Conservation (phyloP, 2,888 invertebrate species). For the Aspidiotus destructor region DNA sequence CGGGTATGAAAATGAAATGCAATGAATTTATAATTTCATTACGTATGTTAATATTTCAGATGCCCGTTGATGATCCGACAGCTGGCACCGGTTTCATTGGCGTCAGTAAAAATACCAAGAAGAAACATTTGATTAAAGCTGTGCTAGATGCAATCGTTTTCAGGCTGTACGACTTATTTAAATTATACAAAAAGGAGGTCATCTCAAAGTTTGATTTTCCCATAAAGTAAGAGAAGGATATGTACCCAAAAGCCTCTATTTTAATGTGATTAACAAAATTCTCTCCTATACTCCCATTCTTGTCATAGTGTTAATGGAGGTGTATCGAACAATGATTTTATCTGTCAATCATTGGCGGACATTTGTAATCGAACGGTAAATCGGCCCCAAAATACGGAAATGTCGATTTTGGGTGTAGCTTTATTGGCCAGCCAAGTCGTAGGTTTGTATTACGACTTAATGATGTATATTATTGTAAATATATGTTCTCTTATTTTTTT, state of each 20-base stretch:
- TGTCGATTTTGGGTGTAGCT: constrained; percentile 77
- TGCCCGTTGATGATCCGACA: background rate
- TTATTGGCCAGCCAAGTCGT: constrained; percentile 63
- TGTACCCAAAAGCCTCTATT: background rate
- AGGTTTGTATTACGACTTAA: background rate
- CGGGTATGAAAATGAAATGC: too few species aligned
- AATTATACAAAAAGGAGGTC: background rate
- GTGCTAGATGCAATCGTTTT: constrained; percentile 78
- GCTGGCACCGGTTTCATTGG: constrained; percentile 53
- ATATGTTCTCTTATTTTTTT: background rate
- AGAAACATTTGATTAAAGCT: constrained; percentile 69
- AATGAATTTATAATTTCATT: background rate
- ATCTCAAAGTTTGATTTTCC: too few species aligned
- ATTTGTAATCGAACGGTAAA: constrained; percentile 65
- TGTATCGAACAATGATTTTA: constrained; percentile 88
- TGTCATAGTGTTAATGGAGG: constrained; percentile 79
- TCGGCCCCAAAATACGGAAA: constrained; percentile 62
- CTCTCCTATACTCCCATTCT: background rate
- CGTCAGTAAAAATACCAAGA: constrained; percentile 57
- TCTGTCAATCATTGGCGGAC: constrained; percentile 79
- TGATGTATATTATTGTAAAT: background rate
- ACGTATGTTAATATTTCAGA: constrained; percentile 7
- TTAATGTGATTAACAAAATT: background rate
- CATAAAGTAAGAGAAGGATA: too few species aligned
- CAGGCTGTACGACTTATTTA: constrained; percentile 51